Evolutionary conservation across 1,140 invertebrate genomes (phyloP).

Genomic region (Bombus balteatus): DNA sequence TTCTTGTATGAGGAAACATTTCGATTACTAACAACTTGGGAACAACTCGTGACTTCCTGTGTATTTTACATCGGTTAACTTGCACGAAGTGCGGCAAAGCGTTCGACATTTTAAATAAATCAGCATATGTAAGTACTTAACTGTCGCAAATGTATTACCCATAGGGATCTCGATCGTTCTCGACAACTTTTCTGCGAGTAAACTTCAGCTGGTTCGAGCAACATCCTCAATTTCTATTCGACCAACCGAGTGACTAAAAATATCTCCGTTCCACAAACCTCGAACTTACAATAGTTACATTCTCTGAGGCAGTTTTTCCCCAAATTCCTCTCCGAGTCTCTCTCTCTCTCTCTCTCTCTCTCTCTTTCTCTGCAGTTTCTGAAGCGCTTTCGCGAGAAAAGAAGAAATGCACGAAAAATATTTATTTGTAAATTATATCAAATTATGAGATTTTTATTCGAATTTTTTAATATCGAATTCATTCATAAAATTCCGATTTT

Average conservation of each 20-base stretch:
- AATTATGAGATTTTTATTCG: too few relatives aligned
- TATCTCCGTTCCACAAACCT: background rate
- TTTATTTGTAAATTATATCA: too few relatives aligned
- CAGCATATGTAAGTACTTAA: conserved; percentile 32
- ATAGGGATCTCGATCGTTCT: background rate
- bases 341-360: too few relatives aligned
- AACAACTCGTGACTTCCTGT: conserved; percentile 14
- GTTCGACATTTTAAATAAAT: conserved; percentile 49
- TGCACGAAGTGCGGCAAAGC: background rate
- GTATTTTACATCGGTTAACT: conserved; percentile 44
- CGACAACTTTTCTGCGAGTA: conserved; percentile 5
- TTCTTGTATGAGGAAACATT: conserved; percentile 1
- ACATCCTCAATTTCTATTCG: conserved; percentile 2
- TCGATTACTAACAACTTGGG: conserved; percentile 13
- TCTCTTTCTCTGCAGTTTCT: too few relatives aligned
- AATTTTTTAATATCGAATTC: too few relatives aligned
- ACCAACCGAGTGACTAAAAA: background rate
- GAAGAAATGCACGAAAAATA: too few relatives aligned
- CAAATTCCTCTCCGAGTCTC: too few relatives aligned
- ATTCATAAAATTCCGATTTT: too few relatives aligned
- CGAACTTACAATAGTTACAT: background rate
- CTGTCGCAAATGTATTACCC: conserved; percentile 37
- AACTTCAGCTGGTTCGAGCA: background rate
- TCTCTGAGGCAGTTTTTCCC: too few relatives aligned
- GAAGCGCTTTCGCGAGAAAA: too few relatives aligned